phyloP scores from a whole-genome alignment of 2,797 vertebrate genomes.

The Oryzias dopingdopingensis region DNA sequence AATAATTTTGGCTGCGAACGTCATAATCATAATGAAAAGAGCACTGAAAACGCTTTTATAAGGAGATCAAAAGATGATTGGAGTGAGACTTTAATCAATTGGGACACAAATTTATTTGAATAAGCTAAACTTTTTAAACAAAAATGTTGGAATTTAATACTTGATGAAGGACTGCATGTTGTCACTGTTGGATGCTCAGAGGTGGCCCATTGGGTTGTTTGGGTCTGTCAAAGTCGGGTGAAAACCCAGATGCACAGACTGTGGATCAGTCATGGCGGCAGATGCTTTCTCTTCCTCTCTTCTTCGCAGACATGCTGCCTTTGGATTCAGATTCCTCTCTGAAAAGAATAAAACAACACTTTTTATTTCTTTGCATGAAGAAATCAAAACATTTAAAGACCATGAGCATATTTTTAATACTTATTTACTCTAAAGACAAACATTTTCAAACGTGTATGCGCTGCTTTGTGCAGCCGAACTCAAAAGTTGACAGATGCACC shows the following conservation, averaged over 20 bases:
- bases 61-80: no score
- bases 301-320: conserved; percentile 96
- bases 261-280: conserved; percentile 86
- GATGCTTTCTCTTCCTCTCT: conserved; percentile 96
- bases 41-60: no score
- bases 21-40: no score
- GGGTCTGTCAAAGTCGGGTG: conserved; percentile 87
- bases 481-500: no score
- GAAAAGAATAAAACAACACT: conserved; percentile 37
- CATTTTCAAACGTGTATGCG: no score
- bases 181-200: conserved; percentile 80
- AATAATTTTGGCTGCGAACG: no score
- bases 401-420: no score
- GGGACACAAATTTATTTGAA: not conserved
- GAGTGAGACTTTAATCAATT: not conserved
- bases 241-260: conserved; percentile 85
- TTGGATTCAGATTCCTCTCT: conserved; percentile 98
- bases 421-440: no score
- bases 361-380: not conserved
- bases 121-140: not conserved
- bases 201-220: conserved; percentile 87
- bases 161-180: conserved; percentile 18
- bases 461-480: no score
- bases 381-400: not conserved
- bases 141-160: conserved; percentile 12